phyloP scores from a whole-genome alignment of 2,888 invertebrate species.

The Noctua janthina region DNA sequence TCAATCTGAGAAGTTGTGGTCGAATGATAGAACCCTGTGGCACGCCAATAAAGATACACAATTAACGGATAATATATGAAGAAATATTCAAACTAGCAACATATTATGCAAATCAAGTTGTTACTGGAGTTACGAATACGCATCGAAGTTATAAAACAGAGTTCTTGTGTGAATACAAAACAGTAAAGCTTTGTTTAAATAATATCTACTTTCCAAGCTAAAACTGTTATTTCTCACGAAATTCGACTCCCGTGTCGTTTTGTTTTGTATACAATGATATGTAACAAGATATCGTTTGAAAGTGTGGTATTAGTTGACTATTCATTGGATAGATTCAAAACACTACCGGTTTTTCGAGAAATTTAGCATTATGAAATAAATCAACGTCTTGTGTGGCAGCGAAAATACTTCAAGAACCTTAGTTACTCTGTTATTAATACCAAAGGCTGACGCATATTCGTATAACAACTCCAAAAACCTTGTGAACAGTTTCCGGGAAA shows the following conservation, averaged over 20 bases:
- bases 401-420: constrained; percentile 12
- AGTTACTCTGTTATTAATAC: constrained; percentile 43
- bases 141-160: constrained; percentile 49
- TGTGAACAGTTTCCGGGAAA: constrained; percentile 59
- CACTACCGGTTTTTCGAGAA: neutral
- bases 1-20: neutral
- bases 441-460: constrained; percentile 49
- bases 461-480: constrained; percentile 47
- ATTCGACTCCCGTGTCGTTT: constrained; percentile 67
- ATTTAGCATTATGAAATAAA: neutral
- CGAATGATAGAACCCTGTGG: constrained; percentile 25
- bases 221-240: constrained; percentile 72
- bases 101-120: constrained; percentile 53
- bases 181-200: constrained; percentile 65
- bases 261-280: constrained; percentile 45
- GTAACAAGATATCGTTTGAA: constrained; percentile 44
- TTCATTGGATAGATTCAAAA: neutral
- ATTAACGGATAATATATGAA: constrained; percentile 38
- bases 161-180: constrained; percentile 56
- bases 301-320: constrained; percentile 7
- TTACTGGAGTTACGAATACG: constrained; percentile 41
- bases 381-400: neutral
- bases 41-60: constrained; percentile 36
- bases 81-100: constrained; percentile 36
- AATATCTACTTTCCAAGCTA: constrained; percentile 66